Percentiles rank a stretch among this genome's conserved stretches.
Conservation (phyloP, 2,888 invertebrate species). For the Phoenoteleia sp. region DNA sequence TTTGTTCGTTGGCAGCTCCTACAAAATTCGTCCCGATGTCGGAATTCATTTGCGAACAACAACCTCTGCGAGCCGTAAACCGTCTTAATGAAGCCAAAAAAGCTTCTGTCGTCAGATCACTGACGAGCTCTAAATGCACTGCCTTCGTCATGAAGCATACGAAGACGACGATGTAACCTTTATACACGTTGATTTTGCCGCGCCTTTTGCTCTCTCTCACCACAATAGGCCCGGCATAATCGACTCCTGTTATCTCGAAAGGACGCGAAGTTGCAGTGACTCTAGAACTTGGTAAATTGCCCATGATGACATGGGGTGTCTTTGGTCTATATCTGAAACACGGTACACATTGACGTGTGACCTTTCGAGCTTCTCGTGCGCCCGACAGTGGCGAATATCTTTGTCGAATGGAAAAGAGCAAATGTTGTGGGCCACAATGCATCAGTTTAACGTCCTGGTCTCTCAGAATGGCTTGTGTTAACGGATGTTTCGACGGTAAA, state of each 20-base stretch:
- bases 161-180: constrained; percentile 31
- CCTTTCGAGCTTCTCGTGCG: constrained; percentile 41
- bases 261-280: constrained; percentile 4
- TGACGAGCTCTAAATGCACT: constrained; percentile 59
- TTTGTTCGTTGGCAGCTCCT: background rate
- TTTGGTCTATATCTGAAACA: constrained; percentile 51
- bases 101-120: constrained; percentile 47
- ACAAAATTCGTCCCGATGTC: constrained; percentile 11
- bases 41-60: background rate
- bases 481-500: background rate
- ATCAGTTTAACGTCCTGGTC: background rate
- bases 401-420: background rate
- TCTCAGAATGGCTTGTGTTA: background rate
- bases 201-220: constrained; percentile 55
- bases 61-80: constrained; percentile 6
- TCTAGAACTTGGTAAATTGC: constrained; percentile 18
- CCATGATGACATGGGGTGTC: constrained; percentile 38
- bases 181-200: constrained; percentile 27
- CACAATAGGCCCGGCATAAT: constrained; percentile 69
- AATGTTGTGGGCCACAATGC: constrained; percentile 4
- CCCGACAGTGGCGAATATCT: constrained; percentile 10
- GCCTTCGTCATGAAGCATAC: background rate
- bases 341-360: constrained; percentile 20
- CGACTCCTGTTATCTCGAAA: constrained; percentile 20
- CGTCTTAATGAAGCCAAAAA: constrained; percentile 57